Conservation (phyloP, 2,888 invertebrate genomes). For the Melanargia galathea region DNA sequence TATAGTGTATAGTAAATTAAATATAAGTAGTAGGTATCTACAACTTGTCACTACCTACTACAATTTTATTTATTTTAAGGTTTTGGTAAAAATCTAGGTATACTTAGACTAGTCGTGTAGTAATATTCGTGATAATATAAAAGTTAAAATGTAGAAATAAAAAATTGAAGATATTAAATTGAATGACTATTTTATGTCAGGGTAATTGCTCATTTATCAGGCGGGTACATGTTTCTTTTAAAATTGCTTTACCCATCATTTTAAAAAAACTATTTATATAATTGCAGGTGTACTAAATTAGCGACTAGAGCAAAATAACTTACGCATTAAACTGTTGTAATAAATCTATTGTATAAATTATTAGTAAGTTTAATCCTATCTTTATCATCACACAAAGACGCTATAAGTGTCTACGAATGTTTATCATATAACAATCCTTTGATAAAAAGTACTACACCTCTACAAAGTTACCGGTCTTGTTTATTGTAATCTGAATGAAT, state of each 20-base stretch:
- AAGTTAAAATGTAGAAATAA: too few species aligned
- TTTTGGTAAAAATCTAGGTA: too few species aligned
- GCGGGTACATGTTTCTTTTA: too few species aligned
- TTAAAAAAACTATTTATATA: background rate
- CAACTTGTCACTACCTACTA: too few species aligned
- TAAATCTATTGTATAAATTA: background rate
- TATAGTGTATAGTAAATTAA: too few species aligned
- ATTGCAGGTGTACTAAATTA: background rate
- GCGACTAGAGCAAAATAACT: background rate
- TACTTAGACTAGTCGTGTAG: too few species aligned
- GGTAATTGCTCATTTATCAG: too few species aligned
- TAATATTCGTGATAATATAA: too few species aligned
- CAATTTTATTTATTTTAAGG: too few species aligned
- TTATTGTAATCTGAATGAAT: conserved; percentile 7
- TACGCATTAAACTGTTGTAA: background rate
- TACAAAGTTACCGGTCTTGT: background rate
- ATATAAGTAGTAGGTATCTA: too few species aligned
- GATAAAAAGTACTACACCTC: background rate
- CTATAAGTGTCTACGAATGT: background rate
- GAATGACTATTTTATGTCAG: too few species aligned
- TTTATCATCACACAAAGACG: background rate
- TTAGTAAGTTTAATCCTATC: conserved; percentile 2
- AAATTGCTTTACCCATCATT: background rate
- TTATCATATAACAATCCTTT: background rate
- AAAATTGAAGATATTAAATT: too few species aligned